Evolutionary conservation across 2,113 vertebrate genomes (phyloP), one percentile per base, ranked within the genome.

Genomic region (Atherinomorus stipes): DNA sequence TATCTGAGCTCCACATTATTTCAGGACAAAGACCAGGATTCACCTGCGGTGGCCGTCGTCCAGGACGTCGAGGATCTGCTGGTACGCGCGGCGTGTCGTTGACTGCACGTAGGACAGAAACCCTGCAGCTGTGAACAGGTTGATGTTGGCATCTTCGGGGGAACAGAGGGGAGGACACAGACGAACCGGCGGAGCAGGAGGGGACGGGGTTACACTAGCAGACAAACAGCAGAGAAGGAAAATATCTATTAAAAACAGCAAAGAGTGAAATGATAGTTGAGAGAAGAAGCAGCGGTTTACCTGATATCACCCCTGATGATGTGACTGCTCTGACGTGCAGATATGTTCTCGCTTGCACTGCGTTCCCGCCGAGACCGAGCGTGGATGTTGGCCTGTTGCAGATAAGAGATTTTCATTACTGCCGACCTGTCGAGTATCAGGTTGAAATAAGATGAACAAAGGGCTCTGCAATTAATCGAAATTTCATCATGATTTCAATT

Each of bases 71-170:
- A 99, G 95, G 92, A 98, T 94, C 92, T 98, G 97, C 93, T 97
- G 96, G 93, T 98, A 99, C 76, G 97, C 97, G 90, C 97, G 95
- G 91, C 96, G 96, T 34, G 97, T 98, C 45, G 96, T 97, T 82
- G 95, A 95, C 95, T 98, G 96, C 93, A 98, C 93, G 91, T 98
- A 96, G 79, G 95, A 95, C 91, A 99, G 93, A 92, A 99, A 94
- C 85, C 97, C 97, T 21, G 95, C 95, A 69, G 96, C 94, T 89
- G 95, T 97, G 90, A 95, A 96, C 88, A 97, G 92, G 92, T 94
- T 96, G 88, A 92, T 88, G 92, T 94, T 81, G n/a, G 83, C 94
- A 44, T 97, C 97, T 93, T 96, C 96, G 45, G 97, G 95, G 73
- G 93, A 94, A 87, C 92, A 88, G 86, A 89, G 95, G 85, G 96